These are phyloP conservation scores for Philereme vetulata DNA, from an alignment of 2,888 invertebrate genomes.

Conservation along the genomic window DNA sequence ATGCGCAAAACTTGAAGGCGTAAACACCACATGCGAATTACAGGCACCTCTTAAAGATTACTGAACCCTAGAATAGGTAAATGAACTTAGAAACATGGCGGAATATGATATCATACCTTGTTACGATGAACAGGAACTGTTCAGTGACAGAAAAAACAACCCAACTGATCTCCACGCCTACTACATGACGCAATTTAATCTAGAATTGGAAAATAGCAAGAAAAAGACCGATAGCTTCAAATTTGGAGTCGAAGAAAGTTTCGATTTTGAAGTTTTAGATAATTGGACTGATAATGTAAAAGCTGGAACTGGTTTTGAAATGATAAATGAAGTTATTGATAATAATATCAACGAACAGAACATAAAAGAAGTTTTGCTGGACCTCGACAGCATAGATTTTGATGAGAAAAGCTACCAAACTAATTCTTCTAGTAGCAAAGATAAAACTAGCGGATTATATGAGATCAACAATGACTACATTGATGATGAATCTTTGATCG, in stretches of 20 bases:
- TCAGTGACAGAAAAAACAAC: slow-evolving; percentile 65
- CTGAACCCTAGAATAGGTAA: slow-evolving; percentile 72
- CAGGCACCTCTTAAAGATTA: slow-evolving; percentile 68
- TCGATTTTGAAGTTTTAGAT: slow-evolving; percentile 73
- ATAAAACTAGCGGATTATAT: slow-evolving; percentile 47
- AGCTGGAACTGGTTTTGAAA: slow-evolving; percentile 61
- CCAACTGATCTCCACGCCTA: slow-evolving; percentile 77
- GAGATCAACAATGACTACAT: slow-evolving; percentile 68
- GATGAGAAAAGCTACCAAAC: slow-evolving; percentile 64
- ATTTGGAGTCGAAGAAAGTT: slow-evolving; percentile 72
- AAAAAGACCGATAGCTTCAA: slow-evolving; percentile 66
- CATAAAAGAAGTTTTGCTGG: slow-evolving; percentile 75
- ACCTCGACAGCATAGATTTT: slow-evolving; percentile 73
- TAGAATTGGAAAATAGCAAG: slow-evolving; percentile 76
- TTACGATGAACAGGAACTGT: slow-evolving; percentile 69
- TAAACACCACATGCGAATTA: slow-evolving; percentile 75
- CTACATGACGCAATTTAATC: slow-evolving; percentile 79
- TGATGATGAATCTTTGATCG: slow-evolving; percentile 76
- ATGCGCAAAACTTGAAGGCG: slow-evolving; percentile 63
- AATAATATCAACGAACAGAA: slow-evolving; percentile 72
- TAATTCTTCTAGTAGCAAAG: slow-evolving; percentile 45
- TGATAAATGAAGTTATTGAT: slow-evolving; percentile 69
- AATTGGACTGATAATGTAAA: slow-evolving; percentile 56
- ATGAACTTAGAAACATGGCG: slow-evolving; percentile 75
- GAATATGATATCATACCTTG: slow-evolving; percentile 72